Evolutionary conservation across 1,140 invertebrate genomes (phyloP), one percentile per base, ranked within the genome.

Genomic region (Bombus pascuorum): DNA sequence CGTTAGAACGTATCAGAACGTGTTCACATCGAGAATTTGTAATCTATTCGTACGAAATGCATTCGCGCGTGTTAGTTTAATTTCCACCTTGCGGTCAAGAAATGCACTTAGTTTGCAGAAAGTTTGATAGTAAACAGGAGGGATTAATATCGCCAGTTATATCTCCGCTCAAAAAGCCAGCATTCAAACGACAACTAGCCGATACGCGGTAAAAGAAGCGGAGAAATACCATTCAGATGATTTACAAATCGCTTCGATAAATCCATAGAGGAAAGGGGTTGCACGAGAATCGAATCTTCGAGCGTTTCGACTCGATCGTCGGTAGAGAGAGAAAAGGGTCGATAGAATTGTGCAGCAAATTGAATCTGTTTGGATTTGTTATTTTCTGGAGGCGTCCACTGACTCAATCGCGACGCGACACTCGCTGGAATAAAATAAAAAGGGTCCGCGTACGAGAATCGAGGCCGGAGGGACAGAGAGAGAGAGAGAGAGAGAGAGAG

Each of bases 281-380:
- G 25, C 37, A 2, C 25, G 70, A 42, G 13, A 72, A 42, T 72
- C 15, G 39, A 42, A 72, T 42, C 15, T 42, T 28, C 28, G 3
- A 28, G 9, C 34, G 34, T 25, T 70, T 70, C 37, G 22, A 70
- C 9, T 1, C 2, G 34, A 42, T 72, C 12, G 39, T 42, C 39
- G 10, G 4, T 3, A 15, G 25, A 6, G 1, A 6, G 1, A 8
- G 25, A 12, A n/a, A n/a, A n/a, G 18, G 25, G 6, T 3, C 70
- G 28, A 42, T 15, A 28, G 70, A 72, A 72, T 72, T n/a, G n/a
- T 72, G 28, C 57, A 5, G 37, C 57, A 59, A 37, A 77, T 77
- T 62, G 34, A 77, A 62, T 77, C 34, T 77, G 22, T 66, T 79
- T 79, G 59, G 76, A 66, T 79, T 44, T 42, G 76, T 66, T 79